Evolutionary conservation across 2,797 vertebrate genomes (phyloP).

Genomic region (Enteromius anoplus): DNA sequence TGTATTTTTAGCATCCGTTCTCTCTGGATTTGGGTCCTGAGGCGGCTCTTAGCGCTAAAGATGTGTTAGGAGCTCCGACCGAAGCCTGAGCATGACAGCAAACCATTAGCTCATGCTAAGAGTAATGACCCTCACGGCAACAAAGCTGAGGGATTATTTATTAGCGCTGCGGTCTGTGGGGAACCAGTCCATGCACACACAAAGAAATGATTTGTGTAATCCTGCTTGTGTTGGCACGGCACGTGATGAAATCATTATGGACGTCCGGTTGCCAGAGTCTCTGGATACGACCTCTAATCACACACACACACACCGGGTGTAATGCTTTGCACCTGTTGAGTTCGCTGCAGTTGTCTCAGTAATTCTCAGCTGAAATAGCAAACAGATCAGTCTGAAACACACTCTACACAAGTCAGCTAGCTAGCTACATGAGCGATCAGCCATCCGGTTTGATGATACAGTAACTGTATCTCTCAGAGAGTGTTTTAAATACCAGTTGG

Average conservation of each 20-base stretch:
- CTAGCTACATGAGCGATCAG: background rate
- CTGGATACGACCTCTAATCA: slow-evolving; percentile 58
- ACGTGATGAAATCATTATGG: slow-evolving; percentile 60
- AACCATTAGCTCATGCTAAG: slow-evolving; percentile 56
- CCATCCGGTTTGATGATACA: background rate
- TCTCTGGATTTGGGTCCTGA: slow-evolving; percentile 46
- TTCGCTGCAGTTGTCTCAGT: slow-evolving; percentile 44
- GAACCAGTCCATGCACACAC: slow-evolving; percentile 40
- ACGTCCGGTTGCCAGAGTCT: slow-evolving; percentile 62
- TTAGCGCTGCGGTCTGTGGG: slow-evolving; percentile 52
- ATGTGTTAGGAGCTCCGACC: slow-evolving; percentile 40
- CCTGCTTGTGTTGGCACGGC: slow-evolving; percentile 58
- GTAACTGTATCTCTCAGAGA: too few species aligned
- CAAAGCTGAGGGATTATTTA: slow-evolving; percentile 56
- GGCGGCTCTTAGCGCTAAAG: slow-evolving; percentile 32
- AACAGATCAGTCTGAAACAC: background rate
- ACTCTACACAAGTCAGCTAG: background rate
- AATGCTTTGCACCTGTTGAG: slow-evolving; percentile 65
- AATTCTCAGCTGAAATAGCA: slow-evolving; percentile 25
- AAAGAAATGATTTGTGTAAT: slow-evolving; percentile 57
- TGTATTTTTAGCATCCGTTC: slow-evolving; percentile 51
- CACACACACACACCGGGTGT: slow-evolving; percentile 46
- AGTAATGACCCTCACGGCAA: slow-evolving; percentile 52
- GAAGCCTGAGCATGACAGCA: slow-evolving; percentile 53
- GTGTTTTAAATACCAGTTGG: background rate